Percentiles rank a stretch among this genome's conserved stretches.
Evolutionary conservation across 2,888 invertebrate species (phyloP).

Genomic region (Ophion ventricosus): DNA sequence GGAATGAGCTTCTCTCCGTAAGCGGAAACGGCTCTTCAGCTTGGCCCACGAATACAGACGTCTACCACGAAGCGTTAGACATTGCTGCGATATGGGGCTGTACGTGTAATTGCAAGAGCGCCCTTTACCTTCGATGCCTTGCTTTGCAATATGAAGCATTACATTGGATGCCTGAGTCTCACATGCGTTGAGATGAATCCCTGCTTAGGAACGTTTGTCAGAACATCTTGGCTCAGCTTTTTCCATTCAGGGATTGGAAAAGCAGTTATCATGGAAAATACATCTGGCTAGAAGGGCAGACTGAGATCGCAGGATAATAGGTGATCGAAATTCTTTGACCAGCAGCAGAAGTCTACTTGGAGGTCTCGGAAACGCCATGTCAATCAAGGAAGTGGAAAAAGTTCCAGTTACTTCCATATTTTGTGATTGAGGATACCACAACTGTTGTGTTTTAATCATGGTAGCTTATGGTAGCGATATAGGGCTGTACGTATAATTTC

Average conservation of each 20-base stretch:
- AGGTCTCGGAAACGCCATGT: not conserved
- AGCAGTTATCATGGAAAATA: not conserved
- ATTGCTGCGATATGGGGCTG: conserved; percentile 15
- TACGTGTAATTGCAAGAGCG: conserved; percentile 37
- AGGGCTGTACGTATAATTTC: too few species aligned
- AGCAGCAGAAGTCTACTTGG: not conserved
- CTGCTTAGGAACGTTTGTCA: not conserved
- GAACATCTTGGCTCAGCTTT: conserved; percentile 4
- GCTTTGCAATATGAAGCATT: conserved; percentile 33
- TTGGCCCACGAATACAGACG: conserved; percentile 26
- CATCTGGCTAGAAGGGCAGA: not conserved
- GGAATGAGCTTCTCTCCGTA: conserved; percentile 36
- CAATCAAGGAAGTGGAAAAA: not conserved
- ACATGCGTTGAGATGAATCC: not conserved
- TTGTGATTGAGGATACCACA: not conserved
- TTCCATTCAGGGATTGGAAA: not conserved
- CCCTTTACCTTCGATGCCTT: conserved; percentile 4
- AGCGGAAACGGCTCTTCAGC: conserved; percentile 23
- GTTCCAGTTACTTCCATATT: not conserved
- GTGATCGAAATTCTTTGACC: not conserved
- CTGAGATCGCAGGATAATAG: not conserved
- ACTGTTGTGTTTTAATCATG: not conserved
- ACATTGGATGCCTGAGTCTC: conserved; percentile 17
- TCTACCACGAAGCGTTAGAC: conserved; percentile 30
- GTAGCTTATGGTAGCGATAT: too few species aligned